phyloP scores from a whole-genome alignment of 2,888 invertebrate genomes.

The Saturnia japonica region DNA sequence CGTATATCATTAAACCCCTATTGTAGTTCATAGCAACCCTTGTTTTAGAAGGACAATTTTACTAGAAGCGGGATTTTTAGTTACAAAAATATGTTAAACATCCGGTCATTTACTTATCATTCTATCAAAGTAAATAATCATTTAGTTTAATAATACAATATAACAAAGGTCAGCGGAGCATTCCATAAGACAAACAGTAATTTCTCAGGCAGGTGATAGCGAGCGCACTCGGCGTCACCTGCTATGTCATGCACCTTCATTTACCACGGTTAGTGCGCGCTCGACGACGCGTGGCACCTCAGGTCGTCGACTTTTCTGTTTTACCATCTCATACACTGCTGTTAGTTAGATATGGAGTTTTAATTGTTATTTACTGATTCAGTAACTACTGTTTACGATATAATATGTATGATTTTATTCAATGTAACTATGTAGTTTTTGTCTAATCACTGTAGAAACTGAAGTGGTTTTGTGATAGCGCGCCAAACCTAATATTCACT shows the following conservation, averaged over 20 bases:
- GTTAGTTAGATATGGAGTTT: background rate
- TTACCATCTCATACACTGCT: constrained; percentile 25
- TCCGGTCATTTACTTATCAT: background rate
- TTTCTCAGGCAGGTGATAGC: constrained; percentile 43
- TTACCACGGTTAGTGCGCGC: constrained; percentile 64
- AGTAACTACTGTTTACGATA: background rate
- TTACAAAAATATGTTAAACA: background rate
- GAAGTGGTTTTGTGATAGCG: background rate
- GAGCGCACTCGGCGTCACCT: constrained; percentile 38
- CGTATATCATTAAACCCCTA: too few relatives aligned
- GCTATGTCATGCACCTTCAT: constrained; percentile 68
- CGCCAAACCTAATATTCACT: background rate
- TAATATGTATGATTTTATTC: background rate
- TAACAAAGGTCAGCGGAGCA: constrained; percentile 48
- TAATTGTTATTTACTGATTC: constrained; percentile 3
- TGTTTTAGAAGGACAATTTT: background rate
- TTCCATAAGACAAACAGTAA: constrained; percentile 29
- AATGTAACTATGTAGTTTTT: background rate
- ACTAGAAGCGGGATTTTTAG: background rate
- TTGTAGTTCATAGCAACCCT: background rate
- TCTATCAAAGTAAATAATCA: constrained; percentile 22
- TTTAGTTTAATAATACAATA: constrained; percentile 2
- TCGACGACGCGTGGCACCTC: constrained; percentile 59
- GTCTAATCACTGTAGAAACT: background rate
- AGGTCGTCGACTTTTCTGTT: constrained; percentile 58